These are phyloP conservation scores for Drosophila bocqueti DNA, from an alignment of 1,140 invertebrate genomes.

Conservation along the genomic window DNA sequence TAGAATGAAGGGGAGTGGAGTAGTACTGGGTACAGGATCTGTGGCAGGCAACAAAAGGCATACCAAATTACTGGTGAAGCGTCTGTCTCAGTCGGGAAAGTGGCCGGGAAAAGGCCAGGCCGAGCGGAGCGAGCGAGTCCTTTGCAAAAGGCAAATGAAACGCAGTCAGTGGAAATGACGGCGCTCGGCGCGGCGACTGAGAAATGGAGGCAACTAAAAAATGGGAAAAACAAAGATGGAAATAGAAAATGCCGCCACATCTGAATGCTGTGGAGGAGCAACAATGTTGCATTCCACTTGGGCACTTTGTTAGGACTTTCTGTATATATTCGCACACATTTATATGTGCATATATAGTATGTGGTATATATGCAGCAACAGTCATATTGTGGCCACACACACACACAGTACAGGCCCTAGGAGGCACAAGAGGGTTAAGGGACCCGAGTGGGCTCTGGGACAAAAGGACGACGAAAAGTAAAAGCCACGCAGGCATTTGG, in stretches of 20 bases:
- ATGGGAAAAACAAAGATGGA: conserved; percentile 48
- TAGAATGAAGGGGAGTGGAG: neutral
- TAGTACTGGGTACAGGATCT: neutral
- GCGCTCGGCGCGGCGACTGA: conserved; percentile 44
- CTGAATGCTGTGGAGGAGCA: conserved; percentile 81
- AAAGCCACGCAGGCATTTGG: conserved; percentile 64
- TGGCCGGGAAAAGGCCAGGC: conserved; percentile 24
- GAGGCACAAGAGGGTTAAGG: conserved; percentile 23
- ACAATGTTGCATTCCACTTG: conserved; percentile 83
- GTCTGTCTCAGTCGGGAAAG: conserved; percentile 41
- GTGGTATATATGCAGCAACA: conserved; percentile 48
- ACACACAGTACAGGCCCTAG: conserved; percentile 7
- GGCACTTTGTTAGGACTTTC: conserved; percentile 76
- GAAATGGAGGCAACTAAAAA: conserved; percentile 63
- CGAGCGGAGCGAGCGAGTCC: conserved; percentile 23
- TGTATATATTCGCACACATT: conserved; percentile 1
- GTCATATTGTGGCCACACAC: conserved; percentile 54
- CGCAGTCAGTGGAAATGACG: conserved; percentile 81
- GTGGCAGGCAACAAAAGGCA: conserved; percentile 71
- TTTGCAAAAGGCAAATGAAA: conserved; percentile 74
- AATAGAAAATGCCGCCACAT: conserved; percentile 76
- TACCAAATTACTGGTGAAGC: conserved; percentile 80
- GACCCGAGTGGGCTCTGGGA: conserved; percentile 26
- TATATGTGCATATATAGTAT: conserved; percentile 1
- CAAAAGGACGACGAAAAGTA: conserved; percentile 69